Evolutionary conservation across 2,888 invertebrate species (phyloP).

Genomic region (Erebia aethiops): DNA sequence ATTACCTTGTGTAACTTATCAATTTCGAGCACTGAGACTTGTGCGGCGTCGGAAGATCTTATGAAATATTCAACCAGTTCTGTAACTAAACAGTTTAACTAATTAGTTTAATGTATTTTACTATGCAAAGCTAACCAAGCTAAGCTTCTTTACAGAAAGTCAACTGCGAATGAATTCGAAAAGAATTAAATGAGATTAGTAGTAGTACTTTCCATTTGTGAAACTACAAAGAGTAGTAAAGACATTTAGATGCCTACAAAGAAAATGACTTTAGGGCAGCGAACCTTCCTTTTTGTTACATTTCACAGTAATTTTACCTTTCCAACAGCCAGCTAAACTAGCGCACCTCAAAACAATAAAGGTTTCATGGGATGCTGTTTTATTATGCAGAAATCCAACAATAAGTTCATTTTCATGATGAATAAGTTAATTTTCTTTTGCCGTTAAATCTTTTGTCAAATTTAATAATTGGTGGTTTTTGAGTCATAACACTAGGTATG

Average conservation of each 20-base stretch:
- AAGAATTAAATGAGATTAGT: neutral
- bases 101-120: no score
- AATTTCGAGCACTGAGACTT: no score
- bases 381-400: neutral
- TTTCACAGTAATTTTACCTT: conserved; percentile 52
- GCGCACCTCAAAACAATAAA: neutral
- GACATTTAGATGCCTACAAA: conserved; percentile 61
- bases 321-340: conserved; percentile 50
- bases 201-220: conserved; percentile 42
- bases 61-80: conserved; percentile 63
- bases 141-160: neutral
- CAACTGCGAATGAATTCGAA: conserved; percentile 12
- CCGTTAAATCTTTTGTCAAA: no score
- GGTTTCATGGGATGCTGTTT: neutral
- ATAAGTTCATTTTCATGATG: neutral
- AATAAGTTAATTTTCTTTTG: no score
- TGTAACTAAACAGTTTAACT: no score
- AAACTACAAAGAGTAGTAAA: conserved; percentile 68
- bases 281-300: conserved; percentile 74
- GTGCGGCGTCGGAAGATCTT: conserved; percentile 51
- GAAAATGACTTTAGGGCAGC: conserved; percentile 73
- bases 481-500: no score
- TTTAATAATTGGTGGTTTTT: no score
- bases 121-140: no score
- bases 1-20: no score